A percentile compares a stretch with the other conserved stretches of the same genome.
Conservation (phyloP, 2,113 vertebrate genomes). For the Silurus asotus region DNA sequence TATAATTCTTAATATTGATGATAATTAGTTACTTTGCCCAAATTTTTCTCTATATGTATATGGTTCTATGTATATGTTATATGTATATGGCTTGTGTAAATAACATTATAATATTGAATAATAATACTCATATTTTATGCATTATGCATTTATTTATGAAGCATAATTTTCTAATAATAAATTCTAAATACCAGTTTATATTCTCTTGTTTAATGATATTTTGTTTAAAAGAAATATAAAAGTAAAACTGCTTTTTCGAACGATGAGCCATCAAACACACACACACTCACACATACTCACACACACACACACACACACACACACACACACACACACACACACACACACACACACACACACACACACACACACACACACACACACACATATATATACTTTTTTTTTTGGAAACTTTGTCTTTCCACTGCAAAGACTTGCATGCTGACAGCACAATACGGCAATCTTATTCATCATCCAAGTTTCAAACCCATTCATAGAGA, state of each 20-base stretch:
- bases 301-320: too few relatives aligned
- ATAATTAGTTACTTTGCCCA: too few relatives aligned
- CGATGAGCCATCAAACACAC: background rate
- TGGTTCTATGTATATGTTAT: too few relatives aligned
- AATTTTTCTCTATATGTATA: too few relatives aligned
- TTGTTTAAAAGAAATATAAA: background rate
- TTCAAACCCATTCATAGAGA: conserved; percentile 34
- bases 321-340: too few relatives aligned
- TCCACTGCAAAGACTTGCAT: background rate
- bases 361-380: too few relatives aligned
- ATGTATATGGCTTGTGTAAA: too few relatives aligned
- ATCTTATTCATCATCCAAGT: conserved; percentile 17
- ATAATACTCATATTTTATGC: background rate
- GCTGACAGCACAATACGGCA: conserved; percentile 1
- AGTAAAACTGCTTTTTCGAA: background rate
- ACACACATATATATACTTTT: too few relatives aligned
- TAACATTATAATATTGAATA: background rate
- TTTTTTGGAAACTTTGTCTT: conserved; percentile 4
- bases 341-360: too few relatives aligned
- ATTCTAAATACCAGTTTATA: background rate
- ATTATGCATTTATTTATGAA: background rate
- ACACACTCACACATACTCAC: too few relatives aligned
- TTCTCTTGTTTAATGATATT: background rate
- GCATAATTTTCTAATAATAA: background rate
- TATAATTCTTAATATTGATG: too few relatives aligned